These are phyloP conservation scores for Grantiella picta DNA, from an alignment of 2,113 vertebrate species.

Conservation along the genomic window DNA sequence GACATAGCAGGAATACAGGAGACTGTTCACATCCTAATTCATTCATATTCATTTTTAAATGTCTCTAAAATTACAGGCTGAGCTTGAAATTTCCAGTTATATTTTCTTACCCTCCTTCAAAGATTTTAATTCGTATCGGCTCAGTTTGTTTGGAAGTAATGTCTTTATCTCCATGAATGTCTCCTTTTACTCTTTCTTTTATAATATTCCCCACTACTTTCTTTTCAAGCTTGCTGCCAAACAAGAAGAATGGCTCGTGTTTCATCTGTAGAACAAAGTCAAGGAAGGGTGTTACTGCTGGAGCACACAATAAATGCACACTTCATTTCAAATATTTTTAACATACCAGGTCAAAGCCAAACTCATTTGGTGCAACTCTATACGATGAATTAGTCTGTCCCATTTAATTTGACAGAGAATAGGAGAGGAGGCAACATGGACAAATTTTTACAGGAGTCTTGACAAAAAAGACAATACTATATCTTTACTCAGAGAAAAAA, in stretches of 20 bases:
- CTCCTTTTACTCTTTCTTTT: conserved; percentile 92
- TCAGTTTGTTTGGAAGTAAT: conserved; percentile 86
- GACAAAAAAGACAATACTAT: neutral
- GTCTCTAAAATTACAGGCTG: neutral
- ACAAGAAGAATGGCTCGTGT: conserved; percentile 88
- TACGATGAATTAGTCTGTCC: neutral
- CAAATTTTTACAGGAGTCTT: neutral
- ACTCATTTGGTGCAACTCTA: neutral
- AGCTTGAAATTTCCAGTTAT: conserved; percentile 38
- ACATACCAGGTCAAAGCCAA: conserved; percentile 35
- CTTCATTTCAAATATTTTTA: conserved; percentile 47
- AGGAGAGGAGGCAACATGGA: neutral
- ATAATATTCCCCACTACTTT: conserved; percentile 88
- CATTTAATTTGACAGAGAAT: neutral
- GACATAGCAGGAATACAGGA: neutral
- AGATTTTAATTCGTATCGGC: conserved; percentile 97
- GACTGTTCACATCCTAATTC: conserved; percentile 1
- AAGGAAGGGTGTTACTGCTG: conserved; percentile 61
- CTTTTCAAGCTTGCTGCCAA: conserved; percentile 86
- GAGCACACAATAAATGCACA: conserved; percentile 36
- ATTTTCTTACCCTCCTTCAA: conserved; percentile 95
- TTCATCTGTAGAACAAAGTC: conserved; percentile 83
- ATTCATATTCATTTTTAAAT: neutral
- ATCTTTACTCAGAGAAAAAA: neutral
- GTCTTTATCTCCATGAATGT: conserved; percentile 90